These are phyloP conservation scores for Anseranas semipalmata DNA, from an alignment of 2,113 vertebrate species.

Conservation along the genomic window DNA sequence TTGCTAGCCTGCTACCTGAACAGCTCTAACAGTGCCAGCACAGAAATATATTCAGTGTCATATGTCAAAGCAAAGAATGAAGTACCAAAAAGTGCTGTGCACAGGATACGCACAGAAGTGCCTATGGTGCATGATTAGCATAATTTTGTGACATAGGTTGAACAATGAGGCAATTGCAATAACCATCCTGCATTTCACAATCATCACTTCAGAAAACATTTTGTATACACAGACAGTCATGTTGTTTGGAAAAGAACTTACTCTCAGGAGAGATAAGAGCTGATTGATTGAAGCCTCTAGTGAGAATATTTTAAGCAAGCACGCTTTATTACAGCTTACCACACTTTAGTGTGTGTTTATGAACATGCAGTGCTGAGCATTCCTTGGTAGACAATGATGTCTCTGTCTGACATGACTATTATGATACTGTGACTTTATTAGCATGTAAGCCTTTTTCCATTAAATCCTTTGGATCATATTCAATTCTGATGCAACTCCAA, in stretches of 20 bases:
- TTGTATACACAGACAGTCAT: background rate
- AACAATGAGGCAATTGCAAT: slow-evolving; percentile 12
- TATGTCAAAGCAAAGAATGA: background rate
- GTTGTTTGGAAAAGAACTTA: background rate
- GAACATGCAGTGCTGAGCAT: background rate
- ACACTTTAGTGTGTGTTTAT: background rate
- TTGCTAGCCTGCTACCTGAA: background rate
- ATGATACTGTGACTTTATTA: background rate
- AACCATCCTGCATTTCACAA: background rate
- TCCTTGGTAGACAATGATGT: background rate
- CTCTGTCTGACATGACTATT: background rate
- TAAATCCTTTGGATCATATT: background rate
- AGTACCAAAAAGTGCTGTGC: background rate
- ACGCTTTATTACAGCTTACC: background rate
- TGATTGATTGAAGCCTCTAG: background rate
- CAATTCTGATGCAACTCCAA: background rate
- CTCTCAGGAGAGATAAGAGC: background rate
- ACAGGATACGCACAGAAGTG: background rate
- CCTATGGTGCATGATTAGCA: background rate
- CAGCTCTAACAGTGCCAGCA: background rate
- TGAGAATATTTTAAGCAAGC: slow-evolving; percentile 21
- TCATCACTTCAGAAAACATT: slow-evolving; percentile 11
- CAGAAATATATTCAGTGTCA: background rate
- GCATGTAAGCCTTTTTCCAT: background rate
- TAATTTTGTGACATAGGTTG: slow-evolving; percentile 10